Conservation (phyloP, 2,113 vertebrate species). For the Papio anubis region DNA sequence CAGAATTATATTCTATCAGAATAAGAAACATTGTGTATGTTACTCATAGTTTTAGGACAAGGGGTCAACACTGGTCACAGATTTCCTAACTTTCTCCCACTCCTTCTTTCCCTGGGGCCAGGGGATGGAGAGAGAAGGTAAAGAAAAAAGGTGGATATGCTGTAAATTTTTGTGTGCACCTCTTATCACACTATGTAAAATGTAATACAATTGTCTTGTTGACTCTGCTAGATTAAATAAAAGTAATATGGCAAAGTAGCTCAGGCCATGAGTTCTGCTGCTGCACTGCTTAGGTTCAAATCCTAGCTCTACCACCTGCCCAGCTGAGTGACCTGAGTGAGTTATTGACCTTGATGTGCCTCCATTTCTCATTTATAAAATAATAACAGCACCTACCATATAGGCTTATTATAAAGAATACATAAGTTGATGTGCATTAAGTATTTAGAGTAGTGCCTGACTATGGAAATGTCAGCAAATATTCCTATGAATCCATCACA, state of each 20-base stretch:
- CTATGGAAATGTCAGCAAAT: background rate
- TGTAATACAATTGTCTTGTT: background rate
- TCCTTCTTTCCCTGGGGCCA: background rate
- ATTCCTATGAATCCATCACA: background rate
- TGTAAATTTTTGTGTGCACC: background rate
- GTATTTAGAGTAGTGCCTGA: background rate
- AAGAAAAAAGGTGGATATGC: background rate
- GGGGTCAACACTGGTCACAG: slow-evolving; percentile 42
- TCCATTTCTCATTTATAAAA: slow-evolving; percentile 3
- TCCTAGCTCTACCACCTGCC: background rate
- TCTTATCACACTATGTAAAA: background rate
- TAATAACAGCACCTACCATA: background rate
- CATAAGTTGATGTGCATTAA: background rate
- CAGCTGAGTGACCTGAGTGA: background rate
- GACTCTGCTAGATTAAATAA: slow-evolving; percentile 36
- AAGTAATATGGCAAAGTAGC: background rate
- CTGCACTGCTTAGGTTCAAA: background rate
- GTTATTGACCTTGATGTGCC: background rate
- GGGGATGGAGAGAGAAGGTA: background rate
- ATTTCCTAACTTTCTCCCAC: background rate
- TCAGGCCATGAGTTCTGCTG: background rate
- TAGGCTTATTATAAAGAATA: background rate
- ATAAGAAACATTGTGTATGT: slow-evolving; percentile 44
- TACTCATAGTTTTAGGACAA: slow-evolving; percentile 59
- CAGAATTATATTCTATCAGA: slow-evolving; percentile 61